Base-by-base conservation (phyloP, 2,113 vertebrate species). In the Sigmodon hispidus region DNA sequence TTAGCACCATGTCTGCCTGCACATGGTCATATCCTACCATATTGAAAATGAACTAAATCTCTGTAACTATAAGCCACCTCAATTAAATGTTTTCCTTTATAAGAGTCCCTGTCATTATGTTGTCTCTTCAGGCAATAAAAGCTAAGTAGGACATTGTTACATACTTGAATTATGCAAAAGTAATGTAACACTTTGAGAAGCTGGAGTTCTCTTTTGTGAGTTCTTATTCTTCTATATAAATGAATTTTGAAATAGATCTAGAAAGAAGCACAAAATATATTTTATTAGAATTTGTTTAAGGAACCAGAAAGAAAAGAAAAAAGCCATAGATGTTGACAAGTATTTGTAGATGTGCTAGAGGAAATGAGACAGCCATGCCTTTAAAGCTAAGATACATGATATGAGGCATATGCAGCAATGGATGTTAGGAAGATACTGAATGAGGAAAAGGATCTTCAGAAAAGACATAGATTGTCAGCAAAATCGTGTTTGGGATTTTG, bases 361-460 rank as follows among this genome's bases (percentile, higher is more conserved):
- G 50, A 79, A 36, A 55, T 73, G 31, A 55, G 50, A 80, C 50
- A 50, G 1, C 10, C 11, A 5, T n/a, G 11, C 2, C 1, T 15
- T 80, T 57, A 24, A 31, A 80, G 10, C 36, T 15, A 40, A 21
- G 16, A 29, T 17, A 76, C 3, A 77, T 29, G 7, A 34, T 22
- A 36, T 3, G 2, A n/a, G 52, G 15, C 55, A 81, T 12, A 3
- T 12, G 13, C n/a, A 6, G 12, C 22, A 40, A 57, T 22, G 19
- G 52, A 26, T 10, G 11, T 26, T 19, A 21, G 4, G 10, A 43
- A 26, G 22, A 75, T 26, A 26, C 11, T 26, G 7, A 2, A 15
- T 43, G 12, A 12, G 3, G 12, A 1, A 0, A 9, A 11, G 36
- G 36, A 40, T 40, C 12, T 59, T 26, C 11, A n/a, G 34, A 3